Evolutionary conservation across 2,113 vertebrate genomes (phyloP), one percentile per base, ranked within the genome.

Genomic region (Bujurquina vittata): DNA sequence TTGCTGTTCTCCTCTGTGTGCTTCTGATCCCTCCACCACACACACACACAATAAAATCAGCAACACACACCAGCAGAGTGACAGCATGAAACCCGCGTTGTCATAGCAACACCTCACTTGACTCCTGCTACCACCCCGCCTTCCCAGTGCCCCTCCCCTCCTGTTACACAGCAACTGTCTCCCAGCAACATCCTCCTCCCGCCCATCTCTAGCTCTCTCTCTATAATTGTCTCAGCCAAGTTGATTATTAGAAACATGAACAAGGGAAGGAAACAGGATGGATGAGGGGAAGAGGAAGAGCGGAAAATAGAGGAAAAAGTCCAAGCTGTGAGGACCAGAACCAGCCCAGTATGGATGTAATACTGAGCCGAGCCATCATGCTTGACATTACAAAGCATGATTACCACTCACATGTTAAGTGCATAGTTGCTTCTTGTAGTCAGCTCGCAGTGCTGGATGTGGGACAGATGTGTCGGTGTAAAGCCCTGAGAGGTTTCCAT

Each of bases 101-200:
- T 89, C 92, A 93, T 94, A 35, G 86, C 87, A 92, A 94, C 93
- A 76, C 82, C 84, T 88, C 91, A 87, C 87, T 94, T 92, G 84
- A 90, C 89, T 93, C 82, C 82, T 37, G 75, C 84, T 12, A 74
- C 61, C 76, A 22, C 49, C 10, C 35, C 75, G 46, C 80, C 79
- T 35, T 77, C 84, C 7, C 20, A 31, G 23, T 49, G 55, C 77
- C 67, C 76, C 80, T 83, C 87, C 84, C 81, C 52, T 80, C 29
- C 14, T 1, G 84, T 93, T 81, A 77, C 88, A 89, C 18, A 35
- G 91, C 91, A 93, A 91, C 91, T n/a, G 83, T 93, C 83, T 84
- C 93, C 75, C 77, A 76, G 91, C 92, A 93, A 91, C 91, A 29
- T 73, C 87, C 83, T 74, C 85, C 49, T 33, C 65, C 60, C 31